Conservation (phyloP, 2,113 vertebrate genomes). For the Neoarius graeffei region DNA sequence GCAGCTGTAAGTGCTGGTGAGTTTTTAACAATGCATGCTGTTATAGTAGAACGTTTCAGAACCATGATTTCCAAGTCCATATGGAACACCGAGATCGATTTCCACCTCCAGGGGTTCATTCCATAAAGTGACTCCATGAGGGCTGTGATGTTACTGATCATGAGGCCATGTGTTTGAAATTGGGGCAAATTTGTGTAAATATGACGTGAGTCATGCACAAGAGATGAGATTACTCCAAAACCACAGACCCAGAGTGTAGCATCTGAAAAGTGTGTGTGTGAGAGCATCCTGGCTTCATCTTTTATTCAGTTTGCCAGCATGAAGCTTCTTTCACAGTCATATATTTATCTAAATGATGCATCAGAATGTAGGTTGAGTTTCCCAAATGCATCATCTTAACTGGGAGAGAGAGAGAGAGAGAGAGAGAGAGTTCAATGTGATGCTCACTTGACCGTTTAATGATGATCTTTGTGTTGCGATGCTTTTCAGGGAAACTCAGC, state of each 20-base stretch:
- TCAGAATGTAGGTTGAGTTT: neutral
- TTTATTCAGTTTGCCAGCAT: neutral
- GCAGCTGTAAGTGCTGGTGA: conserved; percentile 13
- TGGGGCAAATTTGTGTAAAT: neutral
- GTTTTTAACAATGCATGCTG: neutral
- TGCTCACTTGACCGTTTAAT: neutral
- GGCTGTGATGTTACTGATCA: neutral
- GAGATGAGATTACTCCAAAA: neutral
- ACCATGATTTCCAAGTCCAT: neutral
- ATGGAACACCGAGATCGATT: neutral
- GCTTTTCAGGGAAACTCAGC: neutral
- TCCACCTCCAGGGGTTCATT: neutral
- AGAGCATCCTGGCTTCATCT: neutral
- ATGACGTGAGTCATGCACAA: neutral
- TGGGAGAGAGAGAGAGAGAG: neutral
- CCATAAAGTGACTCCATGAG: neutral
- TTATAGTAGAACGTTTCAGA: neutral
- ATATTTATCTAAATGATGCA: neutral
- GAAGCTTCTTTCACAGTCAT: neutral
- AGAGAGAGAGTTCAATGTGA: neutral
- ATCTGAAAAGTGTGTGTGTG: neutral
- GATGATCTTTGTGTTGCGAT: neutral
- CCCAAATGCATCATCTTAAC: neutral
- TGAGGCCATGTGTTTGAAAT: neutral
- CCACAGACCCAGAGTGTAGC: neutral